Evolutionary conservation across 2,797 vertebrate genomes (phyloP).

Genomic region (Crocodylus rhombifer): DNA sequence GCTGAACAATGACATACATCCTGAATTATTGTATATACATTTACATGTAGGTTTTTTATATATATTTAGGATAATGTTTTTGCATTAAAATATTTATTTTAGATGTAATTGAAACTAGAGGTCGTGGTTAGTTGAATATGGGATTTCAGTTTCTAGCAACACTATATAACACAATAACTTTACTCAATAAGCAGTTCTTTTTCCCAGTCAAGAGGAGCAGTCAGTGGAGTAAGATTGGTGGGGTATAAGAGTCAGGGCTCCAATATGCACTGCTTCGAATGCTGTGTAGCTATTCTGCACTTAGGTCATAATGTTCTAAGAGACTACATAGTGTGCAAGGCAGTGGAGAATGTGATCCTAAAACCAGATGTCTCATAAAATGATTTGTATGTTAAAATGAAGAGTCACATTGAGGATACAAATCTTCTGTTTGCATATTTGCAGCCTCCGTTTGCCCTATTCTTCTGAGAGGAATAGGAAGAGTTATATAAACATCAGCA

Average conservation of each 20-base stretch:
- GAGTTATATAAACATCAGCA: neutral
- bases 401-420: neutral
- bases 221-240: neutral
- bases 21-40: neutral
- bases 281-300: too few species aligned
- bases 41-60: neutral
- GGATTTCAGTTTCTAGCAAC: neutral
- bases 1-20: neutral
- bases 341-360: neutral
- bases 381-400: neutral
- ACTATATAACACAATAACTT: neutral
- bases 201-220: neutral
- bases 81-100: neutral
- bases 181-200: neutral
- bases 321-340: neutral
- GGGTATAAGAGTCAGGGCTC: neutral
- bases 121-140: neutral
- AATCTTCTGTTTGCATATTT: neutral
- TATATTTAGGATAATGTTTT: neutral
- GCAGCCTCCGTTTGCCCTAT: neutral
- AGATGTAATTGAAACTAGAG: neutral
- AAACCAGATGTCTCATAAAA: neutral
- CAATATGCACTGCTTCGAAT: too few species aligned
- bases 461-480: neutral
- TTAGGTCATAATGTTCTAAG: too few species aligned